These are phyloP conservation scores for Pedicia rivosa DNA, from an alignment of 2,888 invertebrate species.

Conservation along the genomic window DNA sequence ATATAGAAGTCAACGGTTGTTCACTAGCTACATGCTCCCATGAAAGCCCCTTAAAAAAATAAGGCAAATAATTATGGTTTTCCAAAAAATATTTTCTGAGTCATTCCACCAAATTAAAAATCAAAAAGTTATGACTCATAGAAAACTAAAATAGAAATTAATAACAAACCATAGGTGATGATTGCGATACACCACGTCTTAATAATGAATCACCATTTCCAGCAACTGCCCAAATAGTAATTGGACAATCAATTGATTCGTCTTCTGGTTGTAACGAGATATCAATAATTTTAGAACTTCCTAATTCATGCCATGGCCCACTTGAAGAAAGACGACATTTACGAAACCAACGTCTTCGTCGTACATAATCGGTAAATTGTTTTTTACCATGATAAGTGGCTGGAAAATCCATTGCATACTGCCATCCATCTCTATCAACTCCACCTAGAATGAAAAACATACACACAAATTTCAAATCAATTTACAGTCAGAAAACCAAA, in stretches of 20 bases:
- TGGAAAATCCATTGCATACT: slow-evolving; percentile 86
- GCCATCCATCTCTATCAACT: slow-evolving; percentile 86
- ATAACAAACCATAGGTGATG: too few species aligned
- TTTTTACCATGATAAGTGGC: slow-evolving; percentile 72
- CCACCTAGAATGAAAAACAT: too few species aligned
- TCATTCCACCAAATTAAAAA: too few species aligned
- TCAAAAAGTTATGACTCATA: too few species aligned
- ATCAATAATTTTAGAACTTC: slow-evolving; percentile 71
- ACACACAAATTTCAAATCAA: too few species aligned
- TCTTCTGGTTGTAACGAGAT: slow-evolving; percentile 54
- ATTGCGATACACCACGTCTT: slow-evolving; percentile 56
- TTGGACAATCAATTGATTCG: slow-evolving; percentile 29
- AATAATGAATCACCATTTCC: slow-evolving; percentile 74
- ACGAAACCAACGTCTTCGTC: slow-evolving; percentile 69
- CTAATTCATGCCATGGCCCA: slow-evolving; percentile 79
- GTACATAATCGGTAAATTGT: slow-evolving; percentile 76
- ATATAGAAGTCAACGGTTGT: slow-evolving; percentile 57
- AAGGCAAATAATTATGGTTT: too few species aligned
- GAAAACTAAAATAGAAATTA: too few species aligned
- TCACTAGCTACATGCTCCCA: slow-evolving; percentile 44
- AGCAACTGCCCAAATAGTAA: slow-evolving; percentile 73
- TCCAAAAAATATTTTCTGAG: too few species aligned
- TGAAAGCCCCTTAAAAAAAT: too few species aligned
- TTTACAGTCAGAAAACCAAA: too few species aligned
- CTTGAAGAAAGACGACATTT: slow-evolving; percentile 66